These are phyloP conservation scores for Antedon mediterranea DNA, from an alignment of 53 echinoderm and acorn worm species.

Conservation along the genomic window DNA sequence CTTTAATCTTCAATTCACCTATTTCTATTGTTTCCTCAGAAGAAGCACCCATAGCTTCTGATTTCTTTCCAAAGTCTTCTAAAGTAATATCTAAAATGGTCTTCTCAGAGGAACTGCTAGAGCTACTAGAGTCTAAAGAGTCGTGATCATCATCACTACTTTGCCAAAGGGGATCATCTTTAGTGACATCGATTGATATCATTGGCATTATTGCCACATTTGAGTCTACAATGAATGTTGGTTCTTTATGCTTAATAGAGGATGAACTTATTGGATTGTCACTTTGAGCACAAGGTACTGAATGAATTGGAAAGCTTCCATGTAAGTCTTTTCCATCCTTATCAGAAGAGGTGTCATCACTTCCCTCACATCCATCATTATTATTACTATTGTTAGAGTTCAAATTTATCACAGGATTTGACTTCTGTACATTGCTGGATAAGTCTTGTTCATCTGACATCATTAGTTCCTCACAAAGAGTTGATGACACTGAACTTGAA, in stretches of 20 bases:
- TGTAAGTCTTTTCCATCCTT: not conserved
- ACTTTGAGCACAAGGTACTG: not conserved
- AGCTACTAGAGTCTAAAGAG: not conserved
- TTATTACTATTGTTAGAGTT: not conserved
- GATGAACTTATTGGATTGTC: not conserved
- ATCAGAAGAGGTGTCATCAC: not conserved
- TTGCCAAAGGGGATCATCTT: not conserved
- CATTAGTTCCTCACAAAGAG: not conserved
- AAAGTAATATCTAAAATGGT: not conserved
- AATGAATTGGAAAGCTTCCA: not conserved
- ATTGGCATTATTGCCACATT: not conserved
- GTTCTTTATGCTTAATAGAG: not conserved
- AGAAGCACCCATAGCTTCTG: not conserved
- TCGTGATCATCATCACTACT: not conserved
- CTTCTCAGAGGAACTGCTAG: not conserved
- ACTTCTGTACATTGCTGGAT: not conserved
- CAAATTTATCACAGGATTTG: not conserved
- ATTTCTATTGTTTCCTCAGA: not conserved
- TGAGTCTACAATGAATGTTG: not conserved
- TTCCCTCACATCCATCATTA: not conserved
- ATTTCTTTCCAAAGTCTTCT: not conserved
- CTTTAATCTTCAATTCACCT: constrained; percentile 9
- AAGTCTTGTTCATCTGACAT: not conserved
- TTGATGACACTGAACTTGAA: not conserved
- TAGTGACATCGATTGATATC: not conserved